Conservation (phyloP, 2,888 invertebrate genomes). For the Chesias legatella region DNA sequence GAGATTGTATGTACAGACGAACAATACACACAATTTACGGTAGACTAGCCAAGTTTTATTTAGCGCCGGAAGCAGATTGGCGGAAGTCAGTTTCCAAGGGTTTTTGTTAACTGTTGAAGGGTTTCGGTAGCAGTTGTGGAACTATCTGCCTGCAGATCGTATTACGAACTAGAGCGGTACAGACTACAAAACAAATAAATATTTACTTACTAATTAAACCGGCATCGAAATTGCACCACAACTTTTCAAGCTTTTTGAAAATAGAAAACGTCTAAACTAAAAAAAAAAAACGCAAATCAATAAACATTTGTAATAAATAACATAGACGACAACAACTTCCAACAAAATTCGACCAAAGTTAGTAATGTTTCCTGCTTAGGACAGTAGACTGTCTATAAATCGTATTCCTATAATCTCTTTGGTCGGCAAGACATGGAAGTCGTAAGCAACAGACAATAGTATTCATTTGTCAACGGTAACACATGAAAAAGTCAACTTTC, state of each 20-base stretch:
- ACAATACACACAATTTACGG: no score
- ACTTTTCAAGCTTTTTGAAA: no score
- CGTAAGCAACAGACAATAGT: slow-evolving; percentile 42
- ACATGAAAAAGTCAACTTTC: slow-evolving; percentile 37
- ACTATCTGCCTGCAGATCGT: slow-evolving; percentile 21
- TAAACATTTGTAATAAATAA: slow-evolving; percentile 17
- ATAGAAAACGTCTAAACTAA: no score
- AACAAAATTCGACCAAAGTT: slow-evolving; percentile 21
- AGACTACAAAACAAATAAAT: background rate
- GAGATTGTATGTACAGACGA: no score
- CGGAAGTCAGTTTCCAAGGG: slow-evolving; percentile 60
- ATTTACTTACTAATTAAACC: no score
- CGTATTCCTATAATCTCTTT: slow-evolving; percentile 50
- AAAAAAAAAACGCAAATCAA: no score
- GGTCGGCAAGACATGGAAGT: slow-evolving; percentile 34
- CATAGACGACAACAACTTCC: slow-evolving; percentile 12
- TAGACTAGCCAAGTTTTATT: background rate
- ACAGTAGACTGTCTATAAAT: slow-evolving; percentile 40
- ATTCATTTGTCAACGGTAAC: slow-evolving; percentile 50
- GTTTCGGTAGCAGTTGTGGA: slow-evolving; percentile 59
- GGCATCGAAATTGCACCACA: no score
- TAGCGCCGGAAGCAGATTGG: slow-evolving; percentile 62
- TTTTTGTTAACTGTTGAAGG: slow-evolving; percentile 51
- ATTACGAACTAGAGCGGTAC: background rate
- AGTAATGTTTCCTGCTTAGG: slow-evolving; percentile 21